phyloP scores from a whole-genome alignment of 2,113 vertebrate species.

The Drymodes brunneopygia region DNA sequence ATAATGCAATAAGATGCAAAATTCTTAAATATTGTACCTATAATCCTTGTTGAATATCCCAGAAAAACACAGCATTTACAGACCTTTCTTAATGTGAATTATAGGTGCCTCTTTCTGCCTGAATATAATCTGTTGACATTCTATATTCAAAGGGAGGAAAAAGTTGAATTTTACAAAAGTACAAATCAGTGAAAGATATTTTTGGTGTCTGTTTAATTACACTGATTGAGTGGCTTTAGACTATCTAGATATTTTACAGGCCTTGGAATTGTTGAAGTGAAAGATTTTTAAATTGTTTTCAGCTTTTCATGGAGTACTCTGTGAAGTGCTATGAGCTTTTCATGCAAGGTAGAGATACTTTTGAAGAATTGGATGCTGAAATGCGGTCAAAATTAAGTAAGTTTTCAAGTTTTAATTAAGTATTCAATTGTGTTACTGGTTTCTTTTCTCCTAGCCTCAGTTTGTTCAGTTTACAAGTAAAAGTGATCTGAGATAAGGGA shows the following conservation, averaged over 20 bases:
- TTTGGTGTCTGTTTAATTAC: neutral
- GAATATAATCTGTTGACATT: neutral
- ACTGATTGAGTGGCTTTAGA: neutral
- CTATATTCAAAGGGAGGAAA: neutral
- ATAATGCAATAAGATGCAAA: neutral
- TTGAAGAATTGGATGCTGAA: slow-evolving; percentile 81
- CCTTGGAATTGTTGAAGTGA: neutral
- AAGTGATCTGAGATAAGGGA: neutral
- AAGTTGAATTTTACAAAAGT: neutral
- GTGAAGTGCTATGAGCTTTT: slow-evolving; percentile 86
- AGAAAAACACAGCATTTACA: neutral
- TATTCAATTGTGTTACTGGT: neutral
- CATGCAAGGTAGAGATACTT: slow-evolving; percentile 87
- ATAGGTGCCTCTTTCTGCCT: neutral
- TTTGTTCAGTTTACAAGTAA: neutral
- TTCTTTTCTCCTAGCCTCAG: neutral
- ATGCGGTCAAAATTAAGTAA: slow-evolving; percentile 84
- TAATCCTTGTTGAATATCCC: neutral
- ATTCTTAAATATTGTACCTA: neutral
- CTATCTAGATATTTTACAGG: neutral
- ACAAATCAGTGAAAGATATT: neutral
- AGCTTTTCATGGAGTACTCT: slow-evolving; percentile 87
- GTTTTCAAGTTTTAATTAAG: slow-evolving; percentile 15
- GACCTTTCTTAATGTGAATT: neutral
- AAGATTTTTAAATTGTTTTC: neutral